These are phyloP conservation scores for Centropus bengalensis DNA, from an alignment of 2,113 vertebrate genomes.

Conservation along the genomic window DNA sequence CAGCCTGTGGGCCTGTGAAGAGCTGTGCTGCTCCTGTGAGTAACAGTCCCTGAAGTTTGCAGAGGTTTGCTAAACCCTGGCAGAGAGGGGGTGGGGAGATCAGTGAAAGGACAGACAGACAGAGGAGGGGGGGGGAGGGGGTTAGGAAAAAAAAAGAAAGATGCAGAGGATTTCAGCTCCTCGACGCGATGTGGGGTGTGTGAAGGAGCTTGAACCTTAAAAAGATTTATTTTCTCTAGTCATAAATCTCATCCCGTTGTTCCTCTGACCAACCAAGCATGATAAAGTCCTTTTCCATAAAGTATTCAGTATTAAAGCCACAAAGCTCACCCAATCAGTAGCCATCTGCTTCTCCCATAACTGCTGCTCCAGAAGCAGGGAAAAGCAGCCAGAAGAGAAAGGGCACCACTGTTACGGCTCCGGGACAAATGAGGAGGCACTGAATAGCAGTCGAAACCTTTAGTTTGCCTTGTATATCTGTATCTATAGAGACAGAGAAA, in stretches of 20 bases:
- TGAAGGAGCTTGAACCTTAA: conserved; percentile 73
- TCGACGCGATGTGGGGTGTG: conserved; percentile 60
- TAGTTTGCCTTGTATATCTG: conserved; percentile 80
- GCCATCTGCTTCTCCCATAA: conserved; percentile 89
- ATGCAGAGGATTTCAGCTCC: conserved; percentile 28
- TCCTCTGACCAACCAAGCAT: conserved; percentile 85
- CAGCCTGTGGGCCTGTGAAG: not conserved
- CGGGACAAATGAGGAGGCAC: conserved; percentile 80
- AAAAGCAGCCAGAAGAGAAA: conserved; percentile 77
- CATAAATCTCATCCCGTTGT: conserved; percentile 83
- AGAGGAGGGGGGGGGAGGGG: not conserved
- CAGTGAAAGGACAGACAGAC: not conserved
- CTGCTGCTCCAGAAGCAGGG: conserved; percentile 79
- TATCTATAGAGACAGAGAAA: conserved; percentile 85
- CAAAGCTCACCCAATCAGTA: conserved; percentile 88
- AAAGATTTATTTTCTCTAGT: conserved; percentile 82
- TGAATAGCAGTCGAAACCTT: conserved; percentile 79
- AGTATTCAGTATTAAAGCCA: conserved; percentile 85
- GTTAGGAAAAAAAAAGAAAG: not conserved
- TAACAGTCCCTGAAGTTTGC: not conserved
- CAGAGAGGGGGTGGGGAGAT: not conserved
- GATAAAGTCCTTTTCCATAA: conserved; percentile 88
- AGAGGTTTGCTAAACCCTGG: not conserved
- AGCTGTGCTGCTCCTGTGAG: not conserved
- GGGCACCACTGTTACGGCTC: conserved; percentile 77